These are phyloP conservation scores for Alca torda DNA, from an alignment of 2,797 vertebrate species.

Conservation along the genomic window DNA sequence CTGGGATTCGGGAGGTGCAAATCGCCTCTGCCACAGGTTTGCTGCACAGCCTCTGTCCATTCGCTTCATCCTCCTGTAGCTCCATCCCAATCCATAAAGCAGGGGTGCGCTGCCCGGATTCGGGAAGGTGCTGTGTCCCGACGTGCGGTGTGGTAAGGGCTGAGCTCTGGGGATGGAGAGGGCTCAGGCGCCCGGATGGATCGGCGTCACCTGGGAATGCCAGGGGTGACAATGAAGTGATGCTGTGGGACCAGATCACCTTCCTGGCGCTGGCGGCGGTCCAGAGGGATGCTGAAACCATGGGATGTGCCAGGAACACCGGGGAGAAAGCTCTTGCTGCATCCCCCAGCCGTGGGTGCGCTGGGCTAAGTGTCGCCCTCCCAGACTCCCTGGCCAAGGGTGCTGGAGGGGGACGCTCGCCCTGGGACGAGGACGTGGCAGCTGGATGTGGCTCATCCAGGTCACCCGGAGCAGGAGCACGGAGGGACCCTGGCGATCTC, in stretches of 20 bases:
- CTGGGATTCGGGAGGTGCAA: background rate
- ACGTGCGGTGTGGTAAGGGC: rapidly evolving
- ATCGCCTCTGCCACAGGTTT: background rate
- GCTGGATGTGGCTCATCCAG: background rate
- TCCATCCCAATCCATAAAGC: rapidly evolving
- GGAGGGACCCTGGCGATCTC: rapidly evolving
- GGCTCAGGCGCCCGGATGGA: background rate
- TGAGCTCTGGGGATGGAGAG: background rate
- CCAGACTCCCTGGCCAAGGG: rapidly evolving
- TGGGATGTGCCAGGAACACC: rapidly evolving
- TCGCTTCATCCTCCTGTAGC: rapidly evolving
- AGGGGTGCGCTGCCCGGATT: background rate
- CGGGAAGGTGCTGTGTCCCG: rapidly evolving
- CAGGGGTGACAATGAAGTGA: rapidly evolving
- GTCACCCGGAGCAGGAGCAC: background rate
- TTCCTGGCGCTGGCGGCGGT: rapidly evolving
- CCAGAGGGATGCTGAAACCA: background rate
- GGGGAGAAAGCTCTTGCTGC: background rate
- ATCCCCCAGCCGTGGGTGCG: rapidly evolving
- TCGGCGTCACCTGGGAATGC: background rate
- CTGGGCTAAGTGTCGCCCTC: rapidly evolving
- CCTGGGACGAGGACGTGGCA: rapidly evolving
- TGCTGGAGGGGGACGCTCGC: background rate
- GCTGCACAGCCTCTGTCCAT: background rate
- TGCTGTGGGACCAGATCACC: background rate